Evolutionary conservation across 2,113 vertebrate genomes (phyloP).

Genomic region (Zeus faber): DNA sequence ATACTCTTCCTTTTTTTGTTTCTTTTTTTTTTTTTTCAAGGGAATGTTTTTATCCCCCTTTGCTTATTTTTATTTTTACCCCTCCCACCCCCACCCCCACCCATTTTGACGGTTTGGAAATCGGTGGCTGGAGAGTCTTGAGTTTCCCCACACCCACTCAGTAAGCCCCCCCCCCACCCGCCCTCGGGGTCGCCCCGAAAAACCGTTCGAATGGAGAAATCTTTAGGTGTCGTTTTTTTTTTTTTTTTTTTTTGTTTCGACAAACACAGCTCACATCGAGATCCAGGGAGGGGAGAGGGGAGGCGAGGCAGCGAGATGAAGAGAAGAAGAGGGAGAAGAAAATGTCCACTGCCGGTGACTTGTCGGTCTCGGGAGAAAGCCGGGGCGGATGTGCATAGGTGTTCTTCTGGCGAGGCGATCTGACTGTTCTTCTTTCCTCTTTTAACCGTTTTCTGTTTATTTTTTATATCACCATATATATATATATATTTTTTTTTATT

Average conservation of each 20-base stretch:
- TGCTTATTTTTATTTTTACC: no score
- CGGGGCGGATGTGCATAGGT: constrained; percentile 70
- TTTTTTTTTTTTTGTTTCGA: constrained; percentile 59
- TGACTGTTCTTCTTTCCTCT: constrained; percentile 5
- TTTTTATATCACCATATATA: constrained; percentile 3
- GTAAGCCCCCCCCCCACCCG: no score
- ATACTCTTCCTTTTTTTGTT: constrained; percentile 38
- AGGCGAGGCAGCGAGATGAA: neutral
- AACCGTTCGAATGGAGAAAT: no score
- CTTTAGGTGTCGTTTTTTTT: constrained; percentile 17
- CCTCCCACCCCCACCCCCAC: no score
- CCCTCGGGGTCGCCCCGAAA: no score
- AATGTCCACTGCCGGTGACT: constrained; percentile 23
- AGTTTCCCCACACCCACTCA: no score
- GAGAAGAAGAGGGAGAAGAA: constrained; percentile 3
- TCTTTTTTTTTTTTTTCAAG: constrained; percentile 4
- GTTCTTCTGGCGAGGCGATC: constrained; percentile 46
- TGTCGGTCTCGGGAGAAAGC: constrained; percentile 44
- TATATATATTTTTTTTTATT: no score
- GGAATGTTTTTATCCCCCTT: constrained; percentile 62
- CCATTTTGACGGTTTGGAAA: no score
- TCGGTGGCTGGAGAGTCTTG: no score
- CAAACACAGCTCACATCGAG: constrained; percentile 84
- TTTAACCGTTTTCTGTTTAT: constrained; percentile 16
- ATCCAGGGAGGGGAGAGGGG: constrained; percentile 9